Evolutionary conservation across 1,140 invertebrate genomes (phyloP), one percentile per base, ranked within the genome.

Genomic region (Coenobita brevimanus): DNA sequence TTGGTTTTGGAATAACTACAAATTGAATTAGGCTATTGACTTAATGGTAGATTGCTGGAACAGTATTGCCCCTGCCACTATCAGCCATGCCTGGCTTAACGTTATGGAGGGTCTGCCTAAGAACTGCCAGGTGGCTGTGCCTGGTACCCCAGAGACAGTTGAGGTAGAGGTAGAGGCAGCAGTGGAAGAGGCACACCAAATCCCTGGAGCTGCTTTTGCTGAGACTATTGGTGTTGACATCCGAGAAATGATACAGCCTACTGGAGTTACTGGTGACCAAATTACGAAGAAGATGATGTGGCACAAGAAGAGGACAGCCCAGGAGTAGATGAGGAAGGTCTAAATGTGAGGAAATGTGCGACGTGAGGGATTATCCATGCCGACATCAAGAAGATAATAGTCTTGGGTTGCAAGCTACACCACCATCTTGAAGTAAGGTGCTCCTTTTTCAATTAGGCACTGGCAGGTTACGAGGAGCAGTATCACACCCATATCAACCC

Each of bases 131-230:
- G 73, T 76, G 10, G 38, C 73, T 36, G 73, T 76, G 6, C 73
- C 41, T 13, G 73, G 73, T 43, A 43, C 30, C 3, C 73, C 73
- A 76, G 10, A 76, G 38, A 76, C 73, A 38, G 30, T 76, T 33
- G 73, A 76, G 73, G 73, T 33, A 43, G 73, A 76, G 33, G 73
- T 76, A 10, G 13, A 76, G 41, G 41, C 73, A 33, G 73, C 73
- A 6, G 73, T 36, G 8, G 27, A 21, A 43, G 73, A 76, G 33
- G 73, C 73, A 36, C 13, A 33, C 3, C 73, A 76, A 4, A 38
- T 76, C 38, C 73, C 73, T 76, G 73, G 73, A 4, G 27, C 13
- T 38, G 73, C 10, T 15, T 76, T 76, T 76, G 13, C 30, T 24
- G 38, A 76, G 30, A 43, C 41, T 6, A 76, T 33, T 30, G 73